Base-by-base conservation (phyloP, 2,113 vertebrate genomes). In the Mustelus asterias region DNA sequence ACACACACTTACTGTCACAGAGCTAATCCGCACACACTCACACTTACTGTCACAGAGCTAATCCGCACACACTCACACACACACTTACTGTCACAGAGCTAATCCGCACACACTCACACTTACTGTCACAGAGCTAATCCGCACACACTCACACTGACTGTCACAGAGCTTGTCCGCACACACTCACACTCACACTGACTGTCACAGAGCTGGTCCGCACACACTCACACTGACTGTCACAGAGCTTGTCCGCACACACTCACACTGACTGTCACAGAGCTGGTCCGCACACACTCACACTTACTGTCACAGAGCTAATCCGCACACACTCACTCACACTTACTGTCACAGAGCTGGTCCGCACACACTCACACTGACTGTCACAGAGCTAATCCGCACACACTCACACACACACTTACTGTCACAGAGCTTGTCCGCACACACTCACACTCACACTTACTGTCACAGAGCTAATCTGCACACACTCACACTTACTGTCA, bases 381-480 rank as follows among this genome's bases (percentile, higher is more conserved):
- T 96, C 65, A 29, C 96, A 94, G 96, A 98, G 98, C 70, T 96
- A 98, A 95, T 2, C 96, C 96, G 97, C 97, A 96, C 98, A 98
- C 0, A 85, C 65, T 13, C 65, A 14, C 65, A 4, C 65, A 14
- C 95, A 98, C 98, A n/a, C n/a, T 98, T 97, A 98, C 98, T 96
- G 96, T 96, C 65, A 29, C 96, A 94, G 96, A 98, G 98, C 67
- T 96, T 98, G 95, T 2, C 96, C 96, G 97, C 97, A 96, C 98
- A 98, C 0, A 85, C 65, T 13, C 65, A 9, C 95, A 98, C 98
- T 98, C n/a, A n/a, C n/a, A n/a, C n/a, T n/a, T 97, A 98, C 98
- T 96, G 96, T 96, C 65, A 29, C 96, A 94, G 96, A 98, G 98
- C 70, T 96, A 98, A 95, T 2, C 96, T 96, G 97, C 97, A 96